phyloP scores from a whole-genome alignment of 2,797 vertebrate species.

The Pogonophryne albipinna region DNA sequence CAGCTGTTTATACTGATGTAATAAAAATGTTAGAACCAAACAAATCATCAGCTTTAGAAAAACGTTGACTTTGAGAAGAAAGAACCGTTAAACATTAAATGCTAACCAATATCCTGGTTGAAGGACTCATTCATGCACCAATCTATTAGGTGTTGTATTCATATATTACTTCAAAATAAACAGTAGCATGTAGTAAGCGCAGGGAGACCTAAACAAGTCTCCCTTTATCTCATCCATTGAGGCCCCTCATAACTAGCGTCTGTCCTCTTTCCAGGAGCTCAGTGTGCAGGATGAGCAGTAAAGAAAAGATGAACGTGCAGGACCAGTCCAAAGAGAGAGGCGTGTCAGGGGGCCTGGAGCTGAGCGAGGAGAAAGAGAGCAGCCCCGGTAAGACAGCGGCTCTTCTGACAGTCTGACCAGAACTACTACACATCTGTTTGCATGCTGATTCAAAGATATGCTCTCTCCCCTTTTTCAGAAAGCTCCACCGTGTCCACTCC shows the following conservation, averaged over 20 bases:
- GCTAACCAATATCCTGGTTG: too few species aligned
- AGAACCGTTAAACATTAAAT: too few species aligned
- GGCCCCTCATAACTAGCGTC: background rate
- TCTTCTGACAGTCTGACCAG: background rate
- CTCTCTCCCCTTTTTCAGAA: conserved; percentile 67
- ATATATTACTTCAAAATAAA: background rate
- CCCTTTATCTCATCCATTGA: background rate
- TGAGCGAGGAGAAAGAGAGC: conserved; percentile 85
- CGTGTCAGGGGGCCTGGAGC: conserved; percentile 83
- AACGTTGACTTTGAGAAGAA: too few species aligned
- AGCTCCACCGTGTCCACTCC: conserved; percentile 78
- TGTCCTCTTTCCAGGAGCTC: conserved; percentile 80
- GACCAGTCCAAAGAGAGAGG: conserved; percentile 93
- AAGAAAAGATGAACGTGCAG: conserved; percentile 92
- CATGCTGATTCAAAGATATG: background rate
- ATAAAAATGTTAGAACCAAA: too few species aligned
- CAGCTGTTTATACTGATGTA: too few species aligned
- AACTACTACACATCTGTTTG: background rate
- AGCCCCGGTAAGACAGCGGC: conserved; percentile 76
- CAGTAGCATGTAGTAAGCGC: background rate
- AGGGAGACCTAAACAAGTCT: background rate
- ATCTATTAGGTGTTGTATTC: background rate
- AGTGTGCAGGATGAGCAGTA: conserved; percentile 93
- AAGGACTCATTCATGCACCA: too few species aligned
- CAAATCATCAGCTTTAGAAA: too few species aligned